These are phyloP conservation scores for Phorcus lineatus DNA, from an alignment of 2,888 invertebrate species.

Conservation along the genomic window DNA sequence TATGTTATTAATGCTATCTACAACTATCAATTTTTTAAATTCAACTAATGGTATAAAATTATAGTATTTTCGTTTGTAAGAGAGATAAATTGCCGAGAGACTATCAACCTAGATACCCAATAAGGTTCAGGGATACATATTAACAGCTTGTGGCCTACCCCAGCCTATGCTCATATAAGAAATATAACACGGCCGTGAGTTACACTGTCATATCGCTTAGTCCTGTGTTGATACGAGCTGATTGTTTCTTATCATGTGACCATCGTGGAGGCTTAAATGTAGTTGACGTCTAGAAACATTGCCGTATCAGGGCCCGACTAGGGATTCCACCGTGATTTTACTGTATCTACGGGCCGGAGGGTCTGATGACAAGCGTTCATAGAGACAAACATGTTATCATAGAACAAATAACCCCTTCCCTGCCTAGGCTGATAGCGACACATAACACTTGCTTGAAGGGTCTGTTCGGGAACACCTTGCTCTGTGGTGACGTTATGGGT, in stretches of 20 bases:
- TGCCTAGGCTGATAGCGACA: not conserved
- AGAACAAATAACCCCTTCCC: not conserved
- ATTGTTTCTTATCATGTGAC: conserved; percentile 11
- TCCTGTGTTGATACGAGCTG: not conserved
- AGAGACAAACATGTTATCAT: conserved; percentile 6
- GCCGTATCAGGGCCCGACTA: not conserved
- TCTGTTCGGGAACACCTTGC: no score
- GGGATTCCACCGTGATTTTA: not conserved
- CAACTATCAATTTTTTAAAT: no score
- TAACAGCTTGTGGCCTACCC: no score
- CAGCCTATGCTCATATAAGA: no score
- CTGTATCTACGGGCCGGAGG: conserved; percentile 2
- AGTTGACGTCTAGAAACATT: not conserved
- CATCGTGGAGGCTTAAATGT: conserved; percentile 14
- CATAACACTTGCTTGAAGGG: no score
- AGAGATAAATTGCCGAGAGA: no score
- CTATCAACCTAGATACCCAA: no score
- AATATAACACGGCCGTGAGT: not conserved
- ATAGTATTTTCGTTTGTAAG: no score
- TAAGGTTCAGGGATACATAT: no score
- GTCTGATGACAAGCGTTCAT: conserved; percentile 1
- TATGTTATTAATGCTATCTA: no score
- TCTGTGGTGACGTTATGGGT: no score
- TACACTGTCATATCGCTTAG: not conserved
- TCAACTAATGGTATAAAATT: no score